These are phyloP conservation scores for Galagoides demidoff DNA, from an alignment of 2,797 vertebrate genomes.

Conservation along the genomic window DNA sequence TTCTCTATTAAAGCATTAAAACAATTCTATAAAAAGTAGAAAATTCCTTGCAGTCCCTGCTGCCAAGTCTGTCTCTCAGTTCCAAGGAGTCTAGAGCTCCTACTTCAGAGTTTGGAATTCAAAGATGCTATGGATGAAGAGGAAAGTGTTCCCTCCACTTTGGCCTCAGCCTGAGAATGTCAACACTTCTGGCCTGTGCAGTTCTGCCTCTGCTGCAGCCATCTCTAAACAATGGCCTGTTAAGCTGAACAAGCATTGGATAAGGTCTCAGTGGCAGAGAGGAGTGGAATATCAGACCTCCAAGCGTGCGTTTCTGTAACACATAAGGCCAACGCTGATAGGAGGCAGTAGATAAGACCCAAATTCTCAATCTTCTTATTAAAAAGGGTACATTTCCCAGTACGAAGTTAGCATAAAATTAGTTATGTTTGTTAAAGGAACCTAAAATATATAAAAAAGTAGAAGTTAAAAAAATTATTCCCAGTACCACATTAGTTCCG, in stretches of 20 bases:
- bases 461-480: not conserved
- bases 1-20: constrained; percentile 71
- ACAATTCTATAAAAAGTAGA: constrained; percentile 65
- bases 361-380: not conserved
- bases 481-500: not conserved
- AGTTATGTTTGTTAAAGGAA: constrained; percentile 9
- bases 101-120: constrained; percentile 60
- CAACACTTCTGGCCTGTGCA: not conserved
- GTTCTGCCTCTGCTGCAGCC: not conserved
- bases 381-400: not conserved
- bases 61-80: constrained; percentile 44
- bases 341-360: not conserved
- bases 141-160: not conserved
- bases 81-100: constrained; percentile 22
- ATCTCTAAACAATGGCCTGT: constrained; percentile 19
- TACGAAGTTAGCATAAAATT: not conserved
- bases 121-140: constrained; percentile 36
- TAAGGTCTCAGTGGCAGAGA: not conserved
- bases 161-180: constrained; percentile 50
- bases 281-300: not conserved
- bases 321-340: not conserved
- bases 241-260: not conserved
- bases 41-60: constrained; percentile 49
- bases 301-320: not conserved
- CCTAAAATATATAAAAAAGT: not conserved